Evolutionary conservation across 2,888 invertebrate genomes (phyloP).

Genomic region (Ennomos fuscantarius): DNA sequence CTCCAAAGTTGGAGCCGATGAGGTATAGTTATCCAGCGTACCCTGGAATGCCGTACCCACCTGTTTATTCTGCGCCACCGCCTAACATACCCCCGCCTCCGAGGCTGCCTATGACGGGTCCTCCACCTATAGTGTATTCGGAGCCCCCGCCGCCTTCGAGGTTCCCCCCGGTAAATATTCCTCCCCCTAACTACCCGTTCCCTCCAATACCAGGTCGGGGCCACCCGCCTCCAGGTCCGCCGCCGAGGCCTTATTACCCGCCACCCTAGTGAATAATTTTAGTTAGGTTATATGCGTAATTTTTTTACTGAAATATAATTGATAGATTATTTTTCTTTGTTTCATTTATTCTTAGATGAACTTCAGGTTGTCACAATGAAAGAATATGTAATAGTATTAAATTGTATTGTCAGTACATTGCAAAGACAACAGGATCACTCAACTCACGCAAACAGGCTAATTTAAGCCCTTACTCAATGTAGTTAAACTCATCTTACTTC

Average conservation of each 20-base stretch:
- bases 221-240: constrained; percentile 62
- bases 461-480: constrained; percentile 12
- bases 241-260: constrained; percentile 73
- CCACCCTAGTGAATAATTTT: constrained; percentile 65
- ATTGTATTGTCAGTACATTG: constrained; percentile 59
- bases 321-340: constrained; percentile 50
- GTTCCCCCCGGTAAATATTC: constrained; percentile 67
- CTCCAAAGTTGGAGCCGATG: constrained; percentile 66
- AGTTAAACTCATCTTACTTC: constrained; percentile 21
- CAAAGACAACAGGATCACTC: constrained; percentile 36
- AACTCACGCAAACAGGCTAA: constrained; percentile 24
- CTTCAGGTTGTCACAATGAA: constrained; percentile 1
- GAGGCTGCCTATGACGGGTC: constrained; percentile 69
- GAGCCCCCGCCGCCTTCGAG: constrained; percentile 67
- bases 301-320: constrained; percentile 75
- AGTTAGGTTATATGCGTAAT: constrained; percentile 59
- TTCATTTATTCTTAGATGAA: constrained; percentile 38
- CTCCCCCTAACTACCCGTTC: constrained; percentile 71
- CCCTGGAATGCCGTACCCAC: constrained; percentile 71
- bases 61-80: constrained; percentile 75
- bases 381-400: constrained; percentile 42
- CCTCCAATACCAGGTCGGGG: constrained; percentile 58
- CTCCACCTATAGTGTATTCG: constrained; percentile 68
- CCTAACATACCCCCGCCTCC: constrained; percentile 59
- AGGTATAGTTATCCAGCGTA: constrained; percentile 65